Conservation (phyloP, 2,888 invertebrate genomes). For the Ceriagrion tenellum region DNA sequence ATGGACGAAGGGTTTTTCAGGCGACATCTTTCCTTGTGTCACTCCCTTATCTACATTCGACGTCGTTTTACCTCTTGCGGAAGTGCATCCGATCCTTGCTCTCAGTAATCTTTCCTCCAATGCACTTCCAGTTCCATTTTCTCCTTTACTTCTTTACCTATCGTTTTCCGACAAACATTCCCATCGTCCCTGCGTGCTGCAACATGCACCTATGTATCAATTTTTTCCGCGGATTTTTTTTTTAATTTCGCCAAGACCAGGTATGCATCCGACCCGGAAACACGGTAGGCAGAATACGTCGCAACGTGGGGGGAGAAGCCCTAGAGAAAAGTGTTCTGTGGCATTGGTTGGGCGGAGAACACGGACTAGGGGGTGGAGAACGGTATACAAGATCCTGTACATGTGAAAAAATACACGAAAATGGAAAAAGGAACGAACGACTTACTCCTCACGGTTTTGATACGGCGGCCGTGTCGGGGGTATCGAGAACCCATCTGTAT, state of each 20-base stretch:
- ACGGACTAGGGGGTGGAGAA: background rate
- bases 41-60: background rate
- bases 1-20: background rate
- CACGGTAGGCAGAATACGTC: background rate
- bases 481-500: conserved; percentile 6
- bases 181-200: background rate
- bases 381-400: background rate
- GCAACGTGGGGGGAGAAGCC: background rate
- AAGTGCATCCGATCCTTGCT: background rate
- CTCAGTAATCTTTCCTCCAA: background rate
- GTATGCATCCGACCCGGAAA: background rate
- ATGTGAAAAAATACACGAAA: background rate
- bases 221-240: too few species aligned
- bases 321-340: background rate
- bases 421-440: background rate
- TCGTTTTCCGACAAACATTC: background rate
- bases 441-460: background rate
- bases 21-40: background rate
- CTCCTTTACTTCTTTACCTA: background rate
- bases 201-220: background rate
- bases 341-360: background rate
- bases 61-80: background rate
- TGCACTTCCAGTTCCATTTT: too few species aligned
- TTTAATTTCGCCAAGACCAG: background rate
- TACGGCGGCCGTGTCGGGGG: background rate